These are phyloP conservation scores for Melipona bicolor DNA, from an alignment of 2,888 invertebrate genomes.

Conservation along the genomic window DNA sequence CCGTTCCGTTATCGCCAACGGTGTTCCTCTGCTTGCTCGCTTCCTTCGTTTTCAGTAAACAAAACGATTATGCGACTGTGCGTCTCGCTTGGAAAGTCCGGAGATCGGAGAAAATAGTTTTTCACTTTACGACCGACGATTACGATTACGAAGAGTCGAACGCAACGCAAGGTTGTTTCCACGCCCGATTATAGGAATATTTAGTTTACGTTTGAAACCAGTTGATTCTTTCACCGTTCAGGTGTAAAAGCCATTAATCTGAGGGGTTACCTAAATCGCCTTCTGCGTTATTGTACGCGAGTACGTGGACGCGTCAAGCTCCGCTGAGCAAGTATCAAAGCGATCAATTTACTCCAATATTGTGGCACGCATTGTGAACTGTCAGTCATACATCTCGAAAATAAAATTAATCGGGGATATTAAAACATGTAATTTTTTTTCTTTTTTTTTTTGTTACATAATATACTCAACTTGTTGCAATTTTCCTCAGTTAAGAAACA, in stretches of 20 bases:
- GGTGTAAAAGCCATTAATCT: not conserved
- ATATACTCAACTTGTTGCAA: too few relatives aligned
- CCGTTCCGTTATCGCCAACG: slow-evolving; percentile 3
- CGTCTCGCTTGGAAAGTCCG: not conserved
- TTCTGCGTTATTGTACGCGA: slow-evolving; percentile 2
- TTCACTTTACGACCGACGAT: not conserved
- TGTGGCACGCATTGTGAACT: not conserved
- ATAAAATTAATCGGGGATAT: not conserved
- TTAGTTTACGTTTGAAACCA: not conserved
- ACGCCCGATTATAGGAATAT: not conserved
- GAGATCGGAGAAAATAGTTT: not conserved
- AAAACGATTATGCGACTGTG: too few relatives aligned
- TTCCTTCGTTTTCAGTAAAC: too few relatives aligned
- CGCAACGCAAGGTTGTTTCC: too few relatives aligned
- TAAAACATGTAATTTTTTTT: too few relatives aligned
- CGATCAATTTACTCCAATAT: slow-evolving; percentile 21
- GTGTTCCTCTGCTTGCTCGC: too few relatives aligned
- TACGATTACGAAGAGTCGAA: not conserved
- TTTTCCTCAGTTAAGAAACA: not conserved
- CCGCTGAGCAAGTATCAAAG: slow-evolving; percentile 1
- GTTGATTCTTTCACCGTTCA: not conserved
- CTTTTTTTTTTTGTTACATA: too few relatives aligned
- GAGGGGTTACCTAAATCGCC: not conserved
- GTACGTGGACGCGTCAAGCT: slow-evolving; percentile 18
- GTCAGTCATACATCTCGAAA: not conserved